phyloP scores from a whole-genome alignment of 1,140 invertebrate genomes.

The Nasonia giraulti region DNA sequence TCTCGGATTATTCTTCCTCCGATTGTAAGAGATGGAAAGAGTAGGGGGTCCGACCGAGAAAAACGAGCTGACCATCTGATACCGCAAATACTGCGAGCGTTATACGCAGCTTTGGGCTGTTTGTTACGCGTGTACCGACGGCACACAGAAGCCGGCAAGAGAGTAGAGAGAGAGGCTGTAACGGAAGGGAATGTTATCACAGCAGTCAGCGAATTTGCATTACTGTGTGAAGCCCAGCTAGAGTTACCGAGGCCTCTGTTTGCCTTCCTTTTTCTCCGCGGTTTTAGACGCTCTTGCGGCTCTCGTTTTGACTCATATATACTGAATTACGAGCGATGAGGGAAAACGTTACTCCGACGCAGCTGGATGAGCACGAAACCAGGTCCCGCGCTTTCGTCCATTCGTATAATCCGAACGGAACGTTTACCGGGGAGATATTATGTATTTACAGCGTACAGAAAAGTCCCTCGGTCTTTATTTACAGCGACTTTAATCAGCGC shows the following conservation, averaged over 20 bases:
- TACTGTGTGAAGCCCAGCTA: neutral
- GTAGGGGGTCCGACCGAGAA: no score
- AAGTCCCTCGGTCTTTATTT: neutral
- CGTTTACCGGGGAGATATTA: neutral
- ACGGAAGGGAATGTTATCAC: slow-evolving; percentile 28
- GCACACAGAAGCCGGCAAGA: neutral
- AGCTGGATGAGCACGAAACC: neutral
- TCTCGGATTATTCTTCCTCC: no score
- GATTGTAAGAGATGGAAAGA: no score
- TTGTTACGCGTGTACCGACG: neutral
- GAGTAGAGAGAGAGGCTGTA: neutral
- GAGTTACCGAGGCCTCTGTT: neutral
- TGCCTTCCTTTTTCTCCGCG: neutral
- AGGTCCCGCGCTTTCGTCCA: no score
- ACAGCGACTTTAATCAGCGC: neutral
- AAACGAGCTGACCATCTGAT: neutral
- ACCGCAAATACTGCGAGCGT: neutral
- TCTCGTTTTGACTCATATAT: neutral
- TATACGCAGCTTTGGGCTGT: neutral
- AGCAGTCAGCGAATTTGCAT: slow-evolving; percentile 20
- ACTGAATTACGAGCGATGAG: neutral
- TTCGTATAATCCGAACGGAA: neutral
- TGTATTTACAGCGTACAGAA: no score
- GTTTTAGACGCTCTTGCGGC: neutral
- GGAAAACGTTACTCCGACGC: neutral